These are phyloP conservation scores for Pseudanteris insignis DNA, from an alignment of 2,888 invertebrate species.

Conservation along the genomic window DNA sequence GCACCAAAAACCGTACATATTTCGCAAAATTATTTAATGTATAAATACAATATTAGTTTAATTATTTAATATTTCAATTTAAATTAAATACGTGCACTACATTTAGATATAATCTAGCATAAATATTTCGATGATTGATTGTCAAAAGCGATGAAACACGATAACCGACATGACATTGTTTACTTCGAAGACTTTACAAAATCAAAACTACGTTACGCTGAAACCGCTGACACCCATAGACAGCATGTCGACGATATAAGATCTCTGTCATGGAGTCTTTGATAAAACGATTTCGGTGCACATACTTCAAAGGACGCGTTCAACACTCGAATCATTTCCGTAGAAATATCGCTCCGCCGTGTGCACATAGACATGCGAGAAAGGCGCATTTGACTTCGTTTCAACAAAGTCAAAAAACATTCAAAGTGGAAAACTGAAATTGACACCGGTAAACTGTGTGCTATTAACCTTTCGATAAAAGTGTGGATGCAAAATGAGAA, in stretches of 20 bases:
- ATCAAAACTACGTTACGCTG: slow-evolving; percentile 7
- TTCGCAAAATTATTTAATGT: too few relatives aligned
- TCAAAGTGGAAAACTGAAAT: slow-evolving; percentile 14
- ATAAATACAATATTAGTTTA: too few relatives aligned
- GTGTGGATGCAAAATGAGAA: neutral
- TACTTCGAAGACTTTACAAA: slow-evolving; percentile 8
- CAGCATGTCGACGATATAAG: slow-evolving; percentile 50
- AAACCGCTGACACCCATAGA: slow-evolving; percentile 23
- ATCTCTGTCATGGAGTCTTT: slow-evolving; percentile 51
- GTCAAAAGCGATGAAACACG: too few relatives aligned
- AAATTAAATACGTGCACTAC: too few relatives aligned
- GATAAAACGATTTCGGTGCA: slow-evolving; percentile 51
- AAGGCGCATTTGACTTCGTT: slow-evolving; percentile 3
- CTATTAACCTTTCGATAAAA: slow-evolving; percentile 14
- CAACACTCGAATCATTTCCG: slow-evolving; percentile 45
- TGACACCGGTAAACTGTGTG: slow-evolving; percentile 4
- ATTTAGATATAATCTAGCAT: too few relatives aligned
- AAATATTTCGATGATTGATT: too few relatives aligned
- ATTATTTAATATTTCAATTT: too few relatives aligned
- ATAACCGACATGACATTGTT: neutral
- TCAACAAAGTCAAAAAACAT: slow-evolving; percentile 12
- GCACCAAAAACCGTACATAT: too few relatives aligned
- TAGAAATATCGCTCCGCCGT: slow-evolving; percentile 40
- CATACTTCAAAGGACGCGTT: slow-evolving; percentile 52
- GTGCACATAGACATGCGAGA: neutral